Conservation (phyloP, 2,888 invertebrate genomes). For the Galerucella calmariensis region DNA sequence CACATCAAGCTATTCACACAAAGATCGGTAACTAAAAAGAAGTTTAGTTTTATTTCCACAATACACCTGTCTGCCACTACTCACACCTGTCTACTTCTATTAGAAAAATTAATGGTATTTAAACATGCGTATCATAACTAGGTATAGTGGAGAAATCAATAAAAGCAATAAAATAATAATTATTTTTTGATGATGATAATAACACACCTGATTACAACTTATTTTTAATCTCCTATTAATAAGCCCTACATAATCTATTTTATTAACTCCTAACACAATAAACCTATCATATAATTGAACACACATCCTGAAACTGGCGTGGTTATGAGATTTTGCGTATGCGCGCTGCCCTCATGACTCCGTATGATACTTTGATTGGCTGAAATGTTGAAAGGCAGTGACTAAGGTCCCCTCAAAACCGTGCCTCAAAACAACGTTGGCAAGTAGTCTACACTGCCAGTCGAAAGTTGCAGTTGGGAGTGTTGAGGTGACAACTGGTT, state of each 20-base stretch:
- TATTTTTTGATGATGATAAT: constrained; percentile 53
- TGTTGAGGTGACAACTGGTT: constrained; percentile 28
- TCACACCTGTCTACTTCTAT: neutral
- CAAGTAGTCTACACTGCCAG: constrained; percentile 55
- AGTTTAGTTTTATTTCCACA: neutral
- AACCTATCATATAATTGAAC: constrained; percentile 49
- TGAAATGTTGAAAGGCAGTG: constrained; percentile 51
- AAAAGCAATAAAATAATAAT: constrained; percentile 53
- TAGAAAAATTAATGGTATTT: neutral
- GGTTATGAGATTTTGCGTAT: constrained; percentile 49
- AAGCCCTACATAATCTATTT: constrained; percentile 56
- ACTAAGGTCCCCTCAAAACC: constrained; percentile 44
- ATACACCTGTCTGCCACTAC: neutral
- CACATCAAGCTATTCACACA: neutral
- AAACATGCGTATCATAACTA: neutral
- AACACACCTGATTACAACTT: constrained; percentile 59
- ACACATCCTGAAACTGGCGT: constrained; percentile 58
- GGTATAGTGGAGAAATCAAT: constrained; percentile 42
- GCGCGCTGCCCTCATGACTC: constrained; percentile 9
- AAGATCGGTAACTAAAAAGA: neutral
- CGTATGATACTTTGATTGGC: constrained; percentile 52
- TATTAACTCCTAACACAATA: constrained; percentile 56
- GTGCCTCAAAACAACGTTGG: constrained; percentile 51
- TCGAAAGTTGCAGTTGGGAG: constrained; percentile 42
- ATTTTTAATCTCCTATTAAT: constrained; percentile 55